A percentile compares a stretch with the other conserved stretches of the same genome.
These are phyloP conservation scores for Sinocyclocheilus grahami DNA, from an alignment of 2,113 vertebrate genomes.

Conservation along the genomic window DNA sequence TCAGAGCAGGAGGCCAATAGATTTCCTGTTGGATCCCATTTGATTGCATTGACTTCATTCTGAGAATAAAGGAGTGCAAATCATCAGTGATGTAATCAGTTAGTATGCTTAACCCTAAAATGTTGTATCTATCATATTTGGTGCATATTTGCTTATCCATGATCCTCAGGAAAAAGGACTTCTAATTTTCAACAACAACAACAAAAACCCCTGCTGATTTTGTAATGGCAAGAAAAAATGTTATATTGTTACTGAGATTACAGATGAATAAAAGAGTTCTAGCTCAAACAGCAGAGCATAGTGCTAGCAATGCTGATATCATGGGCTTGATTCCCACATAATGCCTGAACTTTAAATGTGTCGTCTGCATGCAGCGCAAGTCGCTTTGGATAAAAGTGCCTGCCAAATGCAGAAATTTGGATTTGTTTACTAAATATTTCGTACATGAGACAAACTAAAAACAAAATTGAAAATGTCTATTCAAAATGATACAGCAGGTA, in stretches of 20 bases:
- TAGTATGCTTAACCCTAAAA: neutral
- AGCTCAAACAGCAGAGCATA: no score
- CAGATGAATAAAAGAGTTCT: no score
- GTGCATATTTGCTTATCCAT: neutral
- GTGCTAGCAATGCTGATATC: no score
- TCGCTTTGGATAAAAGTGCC: no score
- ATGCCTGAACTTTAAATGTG: no score
- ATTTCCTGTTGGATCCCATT: conserved; percentile 98
- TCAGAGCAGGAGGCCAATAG: conserved; percentile 97
- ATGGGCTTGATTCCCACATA: no score
- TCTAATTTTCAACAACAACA: neutral
- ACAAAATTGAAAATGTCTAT: neutral
- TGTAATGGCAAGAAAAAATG: no score
- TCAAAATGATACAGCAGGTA: neutral
- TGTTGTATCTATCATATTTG: neutral
- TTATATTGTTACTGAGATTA: no score
- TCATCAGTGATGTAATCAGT: neutral
- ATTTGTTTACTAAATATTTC: neutral
- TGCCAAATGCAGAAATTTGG: neutral
- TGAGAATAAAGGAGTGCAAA: conserved; percentile 37
- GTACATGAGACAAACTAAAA: neutral
- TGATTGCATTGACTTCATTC: conserved; percentile 99
- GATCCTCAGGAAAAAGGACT: neutral
- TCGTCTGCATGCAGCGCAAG: no score
- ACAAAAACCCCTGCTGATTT: no score